Conservation (phyloP, 2,888 invertebrate species). For the Crossocerus cetratus region DNA sequence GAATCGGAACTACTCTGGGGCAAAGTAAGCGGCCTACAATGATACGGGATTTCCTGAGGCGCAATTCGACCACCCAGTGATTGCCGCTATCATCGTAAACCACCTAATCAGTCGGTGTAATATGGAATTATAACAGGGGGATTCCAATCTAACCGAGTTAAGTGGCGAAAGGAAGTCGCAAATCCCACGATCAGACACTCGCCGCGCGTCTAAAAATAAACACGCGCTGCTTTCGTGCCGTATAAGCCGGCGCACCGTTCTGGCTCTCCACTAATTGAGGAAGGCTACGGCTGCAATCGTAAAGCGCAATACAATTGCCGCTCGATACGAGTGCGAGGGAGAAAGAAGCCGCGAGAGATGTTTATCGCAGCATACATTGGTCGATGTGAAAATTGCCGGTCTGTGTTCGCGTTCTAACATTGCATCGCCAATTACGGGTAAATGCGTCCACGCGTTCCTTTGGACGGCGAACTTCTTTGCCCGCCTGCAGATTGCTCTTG, state of each 20-base stretch:
- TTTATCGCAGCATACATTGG: slow-evolving; percentile 11
- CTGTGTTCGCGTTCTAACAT: slow-evolving; percentile 4
- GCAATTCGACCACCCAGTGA: no score
- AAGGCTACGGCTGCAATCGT: neutral
- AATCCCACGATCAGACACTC: no score
- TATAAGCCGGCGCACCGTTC: neutral
- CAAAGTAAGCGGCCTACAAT: no score
- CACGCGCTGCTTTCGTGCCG: neutral
- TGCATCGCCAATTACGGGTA: slow-evolving; percentile 8
- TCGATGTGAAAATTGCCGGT: slow-evolving; percentile 25
- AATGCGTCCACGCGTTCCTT: neutral
- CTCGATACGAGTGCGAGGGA: no score
- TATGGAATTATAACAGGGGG: no score
- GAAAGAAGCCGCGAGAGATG: neutral
- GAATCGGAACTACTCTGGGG: no score
- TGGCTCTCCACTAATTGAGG: neutral
- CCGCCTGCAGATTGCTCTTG: neutral
- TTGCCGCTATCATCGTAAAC: no score
- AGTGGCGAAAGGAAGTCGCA: no score
- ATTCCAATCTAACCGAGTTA: no score
- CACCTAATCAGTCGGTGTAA: no score
- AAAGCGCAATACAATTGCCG: neutral
- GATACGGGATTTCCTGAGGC: no score
- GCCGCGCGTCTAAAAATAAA: neutral
- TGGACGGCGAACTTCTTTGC: neutral